A percentile compares a stretch with the other conserved stretches of the same genome.
These are phyloP conservation scores for Danaus plexippus DNA, from an alignment of 1,140 invertebrate species.

Conservation along the genomic window DNA sequence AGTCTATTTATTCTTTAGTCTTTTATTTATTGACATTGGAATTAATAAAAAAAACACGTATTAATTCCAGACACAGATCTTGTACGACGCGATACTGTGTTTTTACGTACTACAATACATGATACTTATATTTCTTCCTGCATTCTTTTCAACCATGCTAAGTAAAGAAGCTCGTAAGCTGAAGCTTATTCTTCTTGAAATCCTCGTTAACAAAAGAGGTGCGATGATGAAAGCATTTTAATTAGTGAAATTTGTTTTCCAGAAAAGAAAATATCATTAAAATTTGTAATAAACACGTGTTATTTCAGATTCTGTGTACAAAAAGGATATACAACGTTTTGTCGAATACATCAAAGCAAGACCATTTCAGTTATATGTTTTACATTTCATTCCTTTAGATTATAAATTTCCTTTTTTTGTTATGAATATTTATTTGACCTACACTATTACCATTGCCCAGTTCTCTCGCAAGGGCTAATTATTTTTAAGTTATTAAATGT, in stretches of 20 bases:
- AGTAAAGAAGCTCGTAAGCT: conserved; percentile 2
- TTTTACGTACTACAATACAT: conserved; percentile 4
- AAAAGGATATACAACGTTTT: conserved; percentile 13
- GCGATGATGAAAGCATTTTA: not conserved
- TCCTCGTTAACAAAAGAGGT: conserved; percentile 7
- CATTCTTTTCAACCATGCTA: not conserved
- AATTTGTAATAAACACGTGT: not conserved
- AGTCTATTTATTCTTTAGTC: too few species aligned
- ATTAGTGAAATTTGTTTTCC: too few species aligned
- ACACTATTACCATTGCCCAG: conserved; percentile 31
- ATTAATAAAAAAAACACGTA: not conserved
- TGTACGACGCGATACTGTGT: not conserved
- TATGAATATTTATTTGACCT: conserved; percentile 24
- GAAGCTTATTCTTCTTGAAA: conserved; percentile 6
- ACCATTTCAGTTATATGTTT: conserved; percentile 16
- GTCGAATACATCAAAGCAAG: conserved; percentile 23
- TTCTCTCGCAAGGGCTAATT: conserved; percentile 21
- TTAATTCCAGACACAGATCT: not conserved
- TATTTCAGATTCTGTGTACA: conserved; percentile 11
- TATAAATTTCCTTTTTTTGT: conserved; percentile 17
- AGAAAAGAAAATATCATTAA: too few species aligned
- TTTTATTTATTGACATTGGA: too few species aligned
- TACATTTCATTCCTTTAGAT: conserved; percentile 19
- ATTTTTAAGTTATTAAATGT: not conserved
- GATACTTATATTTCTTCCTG: conserved; percentile 1